Conservation (phyloP, 2,888 invertebrate species). For the Hirtodrosophila alboralis region DNA sequence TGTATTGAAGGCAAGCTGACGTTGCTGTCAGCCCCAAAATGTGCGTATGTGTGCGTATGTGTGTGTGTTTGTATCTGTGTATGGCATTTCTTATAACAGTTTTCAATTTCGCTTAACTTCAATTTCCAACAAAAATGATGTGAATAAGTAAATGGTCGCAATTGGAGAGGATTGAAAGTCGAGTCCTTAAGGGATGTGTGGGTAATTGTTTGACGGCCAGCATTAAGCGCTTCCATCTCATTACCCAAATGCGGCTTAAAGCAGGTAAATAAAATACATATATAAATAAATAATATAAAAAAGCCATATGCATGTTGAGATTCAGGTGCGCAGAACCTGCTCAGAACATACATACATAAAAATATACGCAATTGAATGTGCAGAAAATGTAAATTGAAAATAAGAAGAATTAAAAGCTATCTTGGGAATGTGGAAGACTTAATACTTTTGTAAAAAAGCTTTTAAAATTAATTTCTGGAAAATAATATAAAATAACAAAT, state of each 20-base stretch:
- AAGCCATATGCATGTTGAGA: constrained; percentile 13
- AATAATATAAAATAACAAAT: too few species aligned
- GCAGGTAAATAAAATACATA: constrained; percentile 32
- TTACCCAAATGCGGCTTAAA: constrained; percentile 74
- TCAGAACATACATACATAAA: too few species aligned
- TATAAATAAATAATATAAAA: constrained; percentile 24
- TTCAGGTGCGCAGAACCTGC: constrained; percentile 3
- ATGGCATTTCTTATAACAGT: too few species aligned
- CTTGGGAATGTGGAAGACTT: too few species aligned
- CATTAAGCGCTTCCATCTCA: constrained; percentile 68
- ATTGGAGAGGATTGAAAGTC: constrained; percentile 9
- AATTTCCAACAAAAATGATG: constrained; percentile 26
- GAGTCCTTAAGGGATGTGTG: constrained; percentile 7
- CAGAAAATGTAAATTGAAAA: too few species aligned
- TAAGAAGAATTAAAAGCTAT: too few species aligned
- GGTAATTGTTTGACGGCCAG: constrained; percentile 48
- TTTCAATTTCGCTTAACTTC: constrained; percentile 65
- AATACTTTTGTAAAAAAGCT: too few species aligned
- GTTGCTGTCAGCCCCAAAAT: constrained; percentile 54
- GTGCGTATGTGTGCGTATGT: background rate
- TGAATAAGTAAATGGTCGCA: constrained; percentile 14
- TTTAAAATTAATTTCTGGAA: too few species aligned
- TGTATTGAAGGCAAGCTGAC: constrained; percentile 70
- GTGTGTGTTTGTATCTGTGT: constrained; percentile 6
- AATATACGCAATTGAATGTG: too few species aligned